Base-by-base conservation (phyloP, 2,113 vertebrate species). In the Heterotilapia buettikoferi region DNA sequence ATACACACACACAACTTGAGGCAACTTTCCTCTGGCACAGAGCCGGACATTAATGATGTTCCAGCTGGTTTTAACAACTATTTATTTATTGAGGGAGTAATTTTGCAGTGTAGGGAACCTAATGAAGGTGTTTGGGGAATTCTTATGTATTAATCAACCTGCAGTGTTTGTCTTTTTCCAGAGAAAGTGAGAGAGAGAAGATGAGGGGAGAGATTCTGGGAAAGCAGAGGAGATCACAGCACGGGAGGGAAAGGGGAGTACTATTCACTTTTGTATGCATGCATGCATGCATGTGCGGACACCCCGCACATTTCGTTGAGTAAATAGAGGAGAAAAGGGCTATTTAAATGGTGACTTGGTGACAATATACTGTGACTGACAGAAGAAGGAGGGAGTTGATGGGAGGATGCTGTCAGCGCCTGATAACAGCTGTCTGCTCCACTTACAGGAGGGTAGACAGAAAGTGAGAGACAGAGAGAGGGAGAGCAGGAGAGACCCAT, bases 361-460 rank as follows among this genome's bases (percentile, higher is more conserved):
- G 93, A 93, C 94, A 95, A 92, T 90, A 91, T 78, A 82, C 24
- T n/a, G 84, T 95, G 95, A 96, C 92, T 95, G 95, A 94, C 95
- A 95, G 93, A 87, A 86, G 86, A 84, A 84, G 92, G 91, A 91
- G 84, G 88, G 89, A 91, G 92, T 57, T 93, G 92, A 94, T 94
- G 92, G 93, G 87, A 90, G 91, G 89, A 92, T 93, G 93, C 94
- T 95, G 94, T 94, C 89, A 92, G 92, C 80, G 87, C 92, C 93
- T 93, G 95, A 96, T 96, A 95, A 96, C 94, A 95, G 94, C 93
- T 94, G 94, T 94, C 92, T 82, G 88, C 88, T 92, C 90, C 92
- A 91, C 89, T 92, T 88, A 90, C 8, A 18, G 83, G 61, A 80
- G 90, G 73, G 24, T n/a, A 92, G 92, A 90, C 71, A 84, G 84